Conservation (phyloP, 2,797 vertebrate genomes). For the Anguilla anguilla region DNA sequence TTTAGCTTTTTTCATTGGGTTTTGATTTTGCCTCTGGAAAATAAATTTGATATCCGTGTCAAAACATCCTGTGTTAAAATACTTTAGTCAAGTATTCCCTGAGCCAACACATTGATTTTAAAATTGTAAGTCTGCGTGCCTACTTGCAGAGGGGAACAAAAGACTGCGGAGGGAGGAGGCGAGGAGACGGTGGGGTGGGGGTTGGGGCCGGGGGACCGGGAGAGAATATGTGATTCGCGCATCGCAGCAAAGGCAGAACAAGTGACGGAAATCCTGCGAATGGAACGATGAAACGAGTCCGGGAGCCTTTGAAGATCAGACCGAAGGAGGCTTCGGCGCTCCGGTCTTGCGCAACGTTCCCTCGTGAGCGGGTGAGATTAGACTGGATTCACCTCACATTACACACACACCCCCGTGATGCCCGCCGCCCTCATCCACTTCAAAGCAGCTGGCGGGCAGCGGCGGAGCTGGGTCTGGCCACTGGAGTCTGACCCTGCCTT, state of each 20-base stretch:
- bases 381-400: background rate
- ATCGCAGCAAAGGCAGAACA: background rate
- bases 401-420: background rate
- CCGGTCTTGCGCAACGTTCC: background rate
- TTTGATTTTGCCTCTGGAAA: conserved; percentile 11
- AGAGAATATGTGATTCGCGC: background rate
- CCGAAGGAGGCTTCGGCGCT: background rate
- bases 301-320: conserved; percentile 1
- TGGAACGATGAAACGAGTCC: background rate
- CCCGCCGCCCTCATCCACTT: background rate
- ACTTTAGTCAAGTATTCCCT: background rate
- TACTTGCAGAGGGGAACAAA: background rate
- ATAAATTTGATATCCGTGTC: background rate
- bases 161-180: background rate
- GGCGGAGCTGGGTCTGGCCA: background rate
- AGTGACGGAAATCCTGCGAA: background rate
- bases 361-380: background rate
- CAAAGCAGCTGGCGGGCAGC: background rate
- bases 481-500: background rate
- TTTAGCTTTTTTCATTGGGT: background rate
- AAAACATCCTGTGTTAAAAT: background rate
- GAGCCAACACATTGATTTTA: background rate
- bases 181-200: background rate
- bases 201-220: no score
- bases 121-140: background rate